Conservation (phyloP, 2,113 vertebrate species). For the Vidua macroura region DNA sequence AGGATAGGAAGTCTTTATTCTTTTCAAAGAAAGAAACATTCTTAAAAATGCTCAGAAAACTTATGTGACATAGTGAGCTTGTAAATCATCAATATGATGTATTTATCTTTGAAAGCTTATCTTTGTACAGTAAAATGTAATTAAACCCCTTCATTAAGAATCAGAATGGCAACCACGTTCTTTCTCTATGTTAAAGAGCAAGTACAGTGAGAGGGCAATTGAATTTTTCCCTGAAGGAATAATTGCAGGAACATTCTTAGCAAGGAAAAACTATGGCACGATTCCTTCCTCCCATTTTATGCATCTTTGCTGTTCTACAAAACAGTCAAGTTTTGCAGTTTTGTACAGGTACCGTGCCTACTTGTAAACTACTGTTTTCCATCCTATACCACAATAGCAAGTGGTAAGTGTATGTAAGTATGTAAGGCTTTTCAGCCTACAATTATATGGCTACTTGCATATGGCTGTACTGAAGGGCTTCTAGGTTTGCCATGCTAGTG, state of each 20-base stretch:
- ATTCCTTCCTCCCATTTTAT: background rate
- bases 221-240: background rate
- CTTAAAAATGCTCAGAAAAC: background rate
- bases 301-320: background rate
- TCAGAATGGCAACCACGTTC: background rate
- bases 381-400: background rate
- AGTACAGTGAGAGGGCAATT: background rate
- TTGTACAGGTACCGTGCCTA: fast-evolving
- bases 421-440: background rate
- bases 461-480: background rate
- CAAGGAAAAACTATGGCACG: fast-evolving
- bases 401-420: background rate
- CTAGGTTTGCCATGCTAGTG: background rate
- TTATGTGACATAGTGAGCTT: background rate
- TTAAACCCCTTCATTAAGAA: background rate
- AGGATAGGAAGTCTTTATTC: background rate
- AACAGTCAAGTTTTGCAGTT: background rate
- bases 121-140: background rate
- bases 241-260: background rate
- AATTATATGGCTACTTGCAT: background rate
- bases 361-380: background rate
- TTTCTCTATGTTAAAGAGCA: background rate
- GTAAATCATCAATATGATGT: background rate
- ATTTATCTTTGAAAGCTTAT: background rate
- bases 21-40: background rate